These are phyloP conservation scores for Myiopsitta monachus DNA, from an alignment of 2,113 vertebrate genomes.

Conservation along the genomic window DNA sequence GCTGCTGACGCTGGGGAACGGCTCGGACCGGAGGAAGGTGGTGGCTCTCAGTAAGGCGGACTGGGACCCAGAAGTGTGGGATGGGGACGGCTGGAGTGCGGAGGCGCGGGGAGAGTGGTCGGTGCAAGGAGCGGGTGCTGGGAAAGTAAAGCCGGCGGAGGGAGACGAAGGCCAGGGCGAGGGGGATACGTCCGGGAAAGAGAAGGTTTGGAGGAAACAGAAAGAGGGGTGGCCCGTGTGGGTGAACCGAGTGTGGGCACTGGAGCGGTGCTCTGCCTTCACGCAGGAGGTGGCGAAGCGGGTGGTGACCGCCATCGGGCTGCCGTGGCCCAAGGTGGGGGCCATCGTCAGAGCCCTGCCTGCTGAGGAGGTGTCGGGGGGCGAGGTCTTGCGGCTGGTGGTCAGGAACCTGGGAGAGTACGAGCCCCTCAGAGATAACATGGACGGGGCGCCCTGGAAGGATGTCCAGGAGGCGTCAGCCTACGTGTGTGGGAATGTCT, in stretches of 20 bases:
- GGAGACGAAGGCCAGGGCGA: not conserved
- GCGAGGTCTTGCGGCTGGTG: conserved; percentile 7
- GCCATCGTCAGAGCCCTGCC: not conserved
- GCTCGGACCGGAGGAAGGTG: not conserved
- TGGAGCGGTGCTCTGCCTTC: not conserved
- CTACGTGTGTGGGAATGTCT: not conserved
- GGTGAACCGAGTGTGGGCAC: not conserved
- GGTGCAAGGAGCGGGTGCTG: not conserved
- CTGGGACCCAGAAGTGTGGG: not conserved
- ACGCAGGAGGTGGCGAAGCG: not conserved
- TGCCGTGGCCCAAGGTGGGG: not conserved
- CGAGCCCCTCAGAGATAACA: conserved; percentile 1
- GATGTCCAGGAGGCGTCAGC: not conserved
- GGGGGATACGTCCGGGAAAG: not conserved
- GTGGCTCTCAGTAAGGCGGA: not conserved
- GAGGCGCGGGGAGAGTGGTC: not conserved
- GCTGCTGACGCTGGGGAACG: not conserved
- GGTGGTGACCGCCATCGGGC: not conserved
- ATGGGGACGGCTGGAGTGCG: not conserved
- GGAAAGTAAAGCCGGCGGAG: accelerated
- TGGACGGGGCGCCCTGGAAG: not conserved
- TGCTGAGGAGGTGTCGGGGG: not conserved
- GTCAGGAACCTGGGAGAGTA: not conserved
- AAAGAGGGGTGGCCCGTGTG: not conserved
- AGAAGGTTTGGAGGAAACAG: not conserved